Percentiles rank a stretch among this genome's conserved stretches.
Evolutionary conservation across 2,797 vertebrate species (phyloP).

Genomic region (Pangasius macronema): DNA sequence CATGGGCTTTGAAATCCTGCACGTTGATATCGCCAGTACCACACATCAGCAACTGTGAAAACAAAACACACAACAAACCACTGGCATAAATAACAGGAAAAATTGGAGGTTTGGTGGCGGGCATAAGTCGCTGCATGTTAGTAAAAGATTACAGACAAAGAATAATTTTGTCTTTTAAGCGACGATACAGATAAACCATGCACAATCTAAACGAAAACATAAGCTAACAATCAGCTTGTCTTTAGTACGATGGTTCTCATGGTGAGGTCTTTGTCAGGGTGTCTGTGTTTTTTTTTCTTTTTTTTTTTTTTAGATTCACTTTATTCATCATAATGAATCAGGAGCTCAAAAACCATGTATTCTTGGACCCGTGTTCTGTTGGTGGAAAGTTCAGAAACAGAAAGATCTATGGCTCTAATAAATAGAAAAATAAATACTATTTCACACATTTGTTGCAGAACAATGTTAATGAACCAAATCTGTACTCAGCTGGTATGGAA

Average conservation of each 20-base stretch:
- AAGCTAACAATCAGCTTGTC: background rate
- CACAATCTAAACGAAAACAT: background rate
- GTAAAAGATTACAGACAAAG: background rate
- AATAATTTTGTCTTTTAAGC: background rate
- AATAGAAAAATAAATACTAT: background rate
- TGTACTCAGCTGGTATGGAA: background rate
- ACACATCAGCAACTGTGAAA: constrained; percentile 91
- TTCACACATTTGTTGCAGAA: background rate
- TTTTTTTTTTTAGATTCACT: no score
- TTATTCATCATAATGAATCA: no score
- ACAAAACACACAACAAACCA: constrained; percentile 3
- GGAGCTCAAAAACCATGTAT: background rate
- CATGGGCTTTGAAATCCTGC: constrained; percentile 96
- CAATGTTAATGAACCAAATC: background rate
- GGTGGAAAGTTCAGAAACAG: background rate
- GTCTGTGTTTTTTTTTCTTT: no score
- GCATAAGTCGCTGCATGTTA: background rate
- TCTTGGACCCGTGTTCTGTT: background rate
- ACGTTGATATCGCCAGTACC: constrained; percentile 97
- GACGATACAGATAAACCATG: background rate
- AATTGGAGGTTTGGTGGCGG: background rate
- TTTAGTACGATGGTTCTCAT: background rate
- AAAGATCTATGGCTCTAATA: background rate
- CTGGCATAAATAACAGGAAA: background rate
- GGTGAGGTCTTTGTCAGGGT: background rate